These are phyloP conservation scores for Phaedon cochleariae DNA, from an alignment of 2,888 invertebrate genomes.

Conservation along the genomic window DNA sequence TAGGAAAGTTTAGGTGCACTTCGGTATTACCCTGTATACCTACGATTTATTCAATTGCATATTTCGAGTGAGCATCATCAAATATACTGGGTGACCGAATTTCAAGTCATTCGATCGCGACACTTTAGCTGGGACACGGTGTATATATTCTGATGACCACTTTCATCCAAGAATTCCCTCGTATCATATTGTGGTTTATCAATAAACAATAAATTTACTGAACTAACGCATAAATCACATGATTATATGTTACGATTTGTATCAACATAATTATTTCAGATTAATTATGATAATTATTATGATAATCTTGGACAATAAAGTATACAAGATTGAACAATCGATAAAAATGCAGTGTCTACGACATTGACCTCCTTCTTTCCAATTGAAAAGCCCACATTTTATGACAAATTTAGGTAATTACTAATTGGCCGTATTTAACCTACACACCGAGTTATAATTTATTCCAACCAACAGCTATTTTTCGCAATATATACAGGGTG, in stretches of 20 bases:
- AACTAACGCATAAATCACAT: not conserved
- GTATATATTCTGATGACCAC: too few species aligned
- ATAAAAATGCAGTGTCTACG: slow-evolving; percentile 26
- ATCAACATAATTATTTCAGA: not conserved
- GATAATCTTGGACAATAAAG: not conserved
- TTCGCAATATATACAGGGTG: not conserved
- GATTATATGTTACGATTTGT: not conserved
- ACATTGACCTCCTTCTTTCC: slow-evolving; percentile 44
- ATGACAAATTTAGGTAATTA: slow-evolving; percentile 40
- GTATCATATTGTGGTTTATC: too few species aligned
- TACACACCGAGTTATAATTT: slow-evolving; percentile 8
- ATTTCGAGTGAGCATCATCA: too few species aligned
- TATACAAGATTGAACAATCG: not conserved
- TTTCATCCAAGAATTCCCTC: not conserved
- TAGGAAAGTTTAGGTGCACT: too few species aligned
- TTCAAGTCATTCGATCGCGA: too few species aligned
- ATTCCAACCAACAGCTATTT: not conserved
- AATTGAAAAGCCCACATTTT: slow-evolving; percentile 34
- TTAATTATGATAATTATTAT: not conserved
- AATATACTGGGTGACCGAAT: too few species aligned
- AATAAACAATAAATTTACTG: too few species aligned
- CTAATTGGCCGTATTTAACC: slow-evolving; percentile 9
- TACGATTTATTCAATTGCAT: too few species aligned
- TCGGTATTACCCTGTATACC: too few species aligned
- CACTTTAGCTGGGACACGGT: too few species aligned